Evolutionary conservation across 2,797 vertebrate species (phyloP).

Genomic region (Crocodylus rhombifer): DNA sequence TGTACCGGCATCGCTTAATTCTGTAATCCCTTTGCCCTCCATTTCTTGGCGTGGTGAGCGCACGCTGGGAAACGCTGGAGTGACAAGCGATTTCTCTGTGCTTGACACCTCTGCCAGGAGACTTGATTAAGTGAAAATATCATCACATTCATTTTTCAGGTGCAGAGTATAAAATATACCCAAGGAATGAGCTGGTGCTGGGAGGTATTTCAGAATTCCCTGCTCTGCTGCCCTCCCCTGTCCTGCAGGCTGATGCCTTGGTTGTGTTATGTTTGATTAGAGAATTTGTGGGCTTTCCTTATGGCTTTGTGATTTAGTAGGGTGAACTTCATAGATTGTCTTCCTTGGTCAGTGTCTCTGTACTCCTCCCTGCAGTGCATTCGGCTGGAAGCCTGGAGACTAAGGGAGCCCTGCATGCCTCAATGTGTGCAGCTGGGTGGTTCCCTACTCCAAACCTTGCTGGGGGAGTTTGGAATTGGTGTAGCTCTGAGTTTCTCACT

Average conservation of each 20-base stretch:
- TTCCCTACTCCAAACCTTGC: not conserved
- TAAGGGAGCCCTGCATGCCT: rapidly evolving
- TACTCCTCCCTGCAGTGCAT: not conserved
- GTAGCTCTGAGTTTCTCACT: not conserved
- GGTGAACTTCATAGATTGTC: not conserved
- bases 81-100: constrained; percentile 80
- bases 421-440: constrained; percentile 9
- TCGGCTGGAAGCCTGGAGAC: not conserved
- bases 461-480: not conserved
- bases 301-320: constrained; percentile 26
- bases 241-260: constrained; percentile 28
- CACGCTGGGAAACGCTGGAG: constrained; percentile 74
- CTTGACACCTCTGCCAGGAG: constrained; percentile 75
- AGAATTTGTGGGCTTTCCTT: constrained; percentile 24
- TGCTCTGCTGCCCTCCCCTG: constrained; percentile 16
- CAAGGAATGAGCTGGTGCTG: constrained; percentile 28
- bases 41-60: constrained; percentile 69
- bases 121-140: constrained; percentile 82
- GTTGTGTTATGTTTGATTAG: constrained; percentile 44
- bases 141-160: constrained; percentile 76
- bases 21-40: constrained; percentile 82
- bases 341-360: not conserved
- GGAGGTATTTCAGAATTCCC: constrained; percentile 4
- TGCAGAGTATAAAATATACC: constrained; percentile 56
- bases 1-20: constrained; percentile 72